Percentiles rank a stretch among this genome's conserved stretches.
Conservation (phyloP, 2,113 vertebrate species). For the Macrotus californicus region DNA sequence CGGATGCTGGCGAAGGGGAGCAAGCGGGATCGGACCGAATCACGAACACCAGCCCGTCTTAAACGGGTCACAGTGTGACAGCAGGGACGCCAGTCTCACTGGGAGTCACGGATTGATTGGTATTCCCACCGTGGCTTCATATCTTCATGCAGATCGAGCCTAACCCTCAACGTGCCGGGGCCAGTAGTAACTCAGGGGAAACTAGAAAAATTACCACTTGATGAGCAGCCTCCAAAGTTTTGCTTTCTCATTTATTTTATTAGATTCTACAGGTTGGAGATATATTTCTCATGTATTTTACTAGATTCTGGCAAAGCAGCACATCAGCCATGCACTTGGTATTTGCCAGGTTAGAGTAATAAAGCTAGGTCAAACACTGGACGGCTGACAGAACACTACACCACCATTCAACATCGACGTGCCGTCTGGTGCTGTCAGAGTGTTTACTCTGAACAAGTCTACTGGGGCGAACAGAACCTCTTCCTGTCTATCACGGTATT, state of each 20-base stretch:
- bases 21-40: conserved; percentile 32
- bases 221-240: neutral
- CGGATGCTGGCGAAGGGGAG: conserved; percentile 9
- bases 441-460: neutral
- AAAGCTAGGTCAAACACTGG: neutral
- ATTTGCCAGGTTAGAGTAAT: neutral
- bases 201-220: neutral
- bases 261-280: neutral
- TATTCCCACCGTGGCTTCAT: neutral
- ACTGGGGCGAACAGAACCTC: neutral
- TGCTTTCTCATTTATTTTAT: conserved; percentile 4
- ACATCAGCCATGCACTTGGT: neutral
- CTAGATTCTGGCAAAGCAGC: neutral
- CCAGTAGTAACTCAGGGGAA: neutral
- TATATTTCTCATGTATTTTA: neutral
- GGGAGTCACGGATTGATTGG: neutral
- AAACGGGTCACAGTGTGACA: neutral
- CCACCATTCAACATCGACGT: neutral
- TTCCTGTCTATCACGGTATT: neutral
- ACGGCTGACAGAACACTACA: neutral
- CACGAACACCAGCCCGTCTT: neutral
- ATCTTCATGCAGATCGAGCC: neutral
- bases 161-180: neutral
- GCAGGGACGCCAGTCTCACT: neutral
- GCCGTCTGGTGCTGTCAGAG: neutral